Conservation (phyloP, 2,888 invertebrate genomes). For the Anoplius nigerrimus region DNA sequence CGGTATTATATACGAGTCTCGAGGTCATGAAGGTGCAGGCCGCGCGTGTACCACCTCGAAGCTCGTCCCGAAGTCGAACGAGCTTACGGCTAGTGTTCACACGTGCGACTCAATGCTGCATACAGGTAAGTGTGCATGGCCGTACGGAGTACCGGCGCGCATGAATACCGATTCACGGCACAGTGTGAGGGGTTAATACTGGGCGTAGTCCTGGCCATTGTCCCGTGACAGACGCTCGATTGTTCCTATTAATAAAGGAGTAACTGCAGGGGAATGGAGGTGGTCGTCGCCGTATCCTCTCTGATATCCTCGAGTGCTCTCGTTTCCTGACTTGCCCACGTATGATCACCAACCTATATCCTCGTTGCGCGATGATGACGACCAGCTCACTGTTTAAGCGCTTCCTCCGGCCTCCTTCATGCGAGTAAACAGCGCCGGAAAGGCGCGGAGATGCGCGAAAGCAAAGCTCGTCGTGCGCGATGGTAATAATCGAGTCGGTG, state of each 20-base stretch:
- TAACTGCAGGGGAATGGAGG: slow-evolving; percentile 32
- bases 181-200: slow-evolving; percentile 45
- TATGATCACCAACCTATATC: slow-evolving; percentile 45
- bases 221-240: slow-evolving; percentile 66
- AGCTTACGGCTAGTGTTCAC: slow-evolving; percentile 27
- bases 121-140: background rate
- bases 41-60: slow-evolving; percentile 41
- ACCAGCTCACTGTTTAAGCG: slow-evolving; percentile 36
- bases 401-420: slow-evolving; percentile 49
- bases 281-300: slow-evolving; percentile 42
- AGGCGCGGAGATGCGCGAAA: slow-evolving; percentile 54
- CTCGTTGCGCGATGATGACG: slow-evolving; percentile 44
- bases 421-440: slow-evolving; percentile 52
- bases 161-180: background rate
- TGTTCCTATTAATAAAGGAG: slow-evolving; percentile 66
- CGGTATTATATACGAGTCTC: slow-evolving; percentile 37
- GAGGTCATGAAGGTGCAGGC: slow-evolving; percentile 35
- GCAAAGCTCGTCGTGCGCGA: slow-evolving; percentile 26
- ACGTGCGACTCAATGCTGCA: slow-evolving; percentile 3
- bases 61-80: slow-evolving; percentile 37
- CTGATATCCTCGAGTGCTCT: slow-evolving; percentile 68
- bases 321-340: slow-evolving; percentile 72
- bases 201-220: slow-evolving; percentile 63
- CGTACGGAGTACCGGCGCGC: slow-evolving; percentile 18
- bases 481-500: slow-evolving; percentile 47